phyloP scores from a whole-genome alignment of 2,888 invertebrate genomes.

The Hemithea aestivaria region DNA sequence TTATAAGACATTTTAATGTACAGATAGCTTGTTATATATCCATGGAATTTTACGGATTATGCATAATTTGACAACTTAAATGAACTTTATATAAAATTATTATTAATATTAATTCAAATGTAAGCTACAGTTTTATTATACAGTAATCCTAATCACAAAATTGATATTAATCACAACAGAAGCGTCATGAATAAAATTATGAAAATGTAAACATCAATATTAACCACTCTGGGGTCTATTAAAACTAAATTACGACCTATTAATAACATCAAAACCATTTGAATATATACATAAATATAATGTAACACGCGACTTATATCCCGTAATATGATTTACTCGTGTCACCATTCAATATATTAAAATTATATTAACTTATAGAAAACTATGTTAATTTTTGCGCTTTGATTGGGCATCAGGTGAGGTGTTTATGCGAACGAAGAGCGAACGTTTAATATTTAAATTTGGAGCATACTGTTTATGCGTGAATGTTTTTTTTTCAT shows the following conservation, averaged over 20 bases:
- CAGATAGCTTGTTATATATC: no score
- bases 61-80: no score
- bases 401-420: not conserved
- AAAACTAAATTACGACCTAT: constrained; percentile 15
- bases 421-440: not conserved
- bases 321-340: constrained; percentile 9
- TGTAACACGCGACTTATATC: constrained; percentile 12
- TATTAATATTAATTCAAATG: no score
- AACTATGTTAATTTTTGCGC: constrained; percentile 12
- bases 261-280: constrained; percentile 17
- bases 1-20: no score
- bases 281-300: no score
- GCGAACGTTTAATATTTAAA: constrained; percentile 4
- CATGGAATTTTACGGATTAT: no score
- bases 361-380: no score
- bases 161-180: constrained; percentile 11
- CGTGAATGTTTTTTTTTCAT: constrained; percentile 19
- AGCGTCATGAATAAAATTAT: constrained; percentile 13
- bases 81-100: no score
- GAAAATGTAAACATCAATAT: constrained; percentile 13
- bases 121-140: constrained; percentile 7
- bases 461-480: constrained; percentile 24
- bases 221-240: constrained; percentile 11
- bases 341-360: constrained; percentile 5
- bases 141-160: not conserved